These are phyloP conservation scores for Phrynocephalus vlangalii DNA, from an alignment of 2,797 vertebrate species.

Conservation along the genomic window DNA sequence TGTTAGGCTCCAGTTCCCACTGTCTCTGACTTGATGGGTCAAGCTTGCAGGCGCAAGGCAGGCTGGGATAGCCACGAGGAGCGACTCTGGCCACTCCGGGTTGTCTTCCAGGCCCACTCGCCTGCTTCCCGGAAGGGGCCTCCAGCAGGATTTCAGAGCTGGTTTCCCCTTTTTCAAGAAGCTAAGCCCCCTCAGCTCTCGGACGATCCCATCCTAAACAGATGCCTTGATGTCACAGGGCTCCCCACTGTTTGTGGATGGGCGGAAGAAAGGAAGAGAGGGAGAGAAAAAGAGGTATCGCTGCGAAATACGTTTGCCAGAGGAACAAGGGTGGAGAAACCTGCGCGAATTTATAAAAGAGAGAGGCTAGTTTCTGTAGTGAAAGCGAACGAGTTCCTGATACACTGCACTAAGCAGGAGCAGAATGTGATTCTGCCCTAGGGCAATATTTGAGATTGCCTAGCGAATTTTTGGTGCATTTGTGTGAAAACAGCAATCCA, in stretches of 20 bases:
- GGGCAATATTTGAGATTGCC: neutral
- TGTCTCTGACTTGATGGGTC: neutral
- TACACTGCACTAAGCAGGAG: neutral
- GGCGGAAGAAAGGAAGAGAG: neutral
- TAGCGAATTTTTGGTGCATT: neutral
- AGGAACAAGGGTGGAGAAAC: neutral
- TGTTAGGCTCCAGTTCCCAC: neutral
- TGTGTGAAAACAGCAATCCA: neutral
- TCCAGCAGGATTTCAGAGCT: neutral
- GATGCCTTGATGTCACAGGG: neutral
- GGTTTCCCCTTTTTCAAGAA: too few species aligned
- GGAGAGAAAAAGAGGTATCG: neutral
- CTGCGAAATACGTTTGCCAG: neutral
- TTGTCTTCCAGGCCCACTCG: neutral
- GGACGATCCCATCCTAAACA: neutral
- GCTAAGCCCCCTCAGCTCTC: too few species aligned
- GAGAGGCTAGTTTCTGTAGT: neutral
- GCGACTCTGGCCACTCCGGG: neutral
- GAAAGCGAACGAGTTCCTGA: neutral
- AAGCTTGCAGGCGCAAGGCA: neutral
- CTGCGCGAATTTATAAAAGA: neutral
- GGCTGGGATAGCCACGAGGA: too few species aligned
- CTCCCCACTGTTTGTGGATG: neutral
- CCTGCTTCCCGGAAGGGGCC: neutral
- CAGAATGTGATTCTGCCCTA: neutral